phyloP scores from a whole-genome alignment of 1,140 invertebrate species.

The Scaptodrosophila lebanonensis region DNA sequence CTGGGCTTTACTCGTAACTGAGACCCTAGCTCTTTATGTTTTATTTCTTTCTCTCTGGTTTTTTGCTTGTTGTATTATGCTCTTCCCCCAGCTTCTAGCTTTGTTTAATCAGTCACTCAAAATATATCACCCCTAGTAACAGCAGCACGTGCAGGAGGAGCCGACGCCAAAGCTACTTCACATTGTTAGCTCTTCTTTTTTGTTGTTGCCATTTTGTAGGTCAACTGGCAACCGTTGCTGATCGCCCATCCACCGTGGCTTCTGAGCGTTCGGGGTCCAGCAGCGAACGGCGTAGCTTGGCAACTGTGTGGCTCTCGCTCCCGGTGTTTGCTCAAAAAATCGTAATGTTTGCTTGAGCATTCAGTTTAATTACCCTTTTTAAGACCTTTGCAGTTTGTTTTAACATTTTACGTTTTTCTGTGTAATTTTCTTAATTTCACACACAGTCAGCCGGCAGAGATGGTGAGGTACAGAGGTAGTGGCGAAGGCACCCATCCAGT shows the following conservation, averaged over 20 bases:
- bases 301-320: not conserved
- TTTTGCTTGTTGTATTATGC: constrained; percentile 5
- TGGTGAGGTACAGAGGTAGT: too few relatives aligned
- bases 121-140: constrained; percentile 17
- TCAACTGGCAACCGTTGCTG: constrained; percentile 39
- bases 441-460: too few relatives aligned
- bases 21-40: too few relatives aligned
- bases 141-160: not conserved
- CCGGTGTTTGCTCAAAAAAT: constrained; percentile 8
- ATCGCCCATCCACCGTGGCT: constrained; percentile 1
- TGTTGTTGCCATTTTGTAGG: constrained; percentile 46
- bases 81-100: constrained; percentile 25
- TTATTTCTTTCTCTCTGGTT: not conserved
- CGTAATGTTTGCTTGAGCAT: constrained; percentile 44
- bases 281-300: too few relatives aligned
- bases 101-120: constrained; percentile 49
- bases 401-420: constrained; percentile 31
- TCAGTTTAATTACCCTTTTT: constrained; percentile 55
- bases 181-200: too few relatives aligned
- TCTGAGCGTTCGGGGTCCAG: too few relatives aligned
- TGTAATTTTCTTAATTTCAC: constrained; percentile 16
- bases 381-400: constrained; percentile 39
- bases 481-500: too few relatives aligned
- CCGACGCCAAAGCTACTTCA: too few relatives aligned
- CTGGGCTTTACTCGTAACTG: too few relatives aligned